Conservation (phyloP, 2,797 vertebrate genomes). For the Manis javanica region DNA sequence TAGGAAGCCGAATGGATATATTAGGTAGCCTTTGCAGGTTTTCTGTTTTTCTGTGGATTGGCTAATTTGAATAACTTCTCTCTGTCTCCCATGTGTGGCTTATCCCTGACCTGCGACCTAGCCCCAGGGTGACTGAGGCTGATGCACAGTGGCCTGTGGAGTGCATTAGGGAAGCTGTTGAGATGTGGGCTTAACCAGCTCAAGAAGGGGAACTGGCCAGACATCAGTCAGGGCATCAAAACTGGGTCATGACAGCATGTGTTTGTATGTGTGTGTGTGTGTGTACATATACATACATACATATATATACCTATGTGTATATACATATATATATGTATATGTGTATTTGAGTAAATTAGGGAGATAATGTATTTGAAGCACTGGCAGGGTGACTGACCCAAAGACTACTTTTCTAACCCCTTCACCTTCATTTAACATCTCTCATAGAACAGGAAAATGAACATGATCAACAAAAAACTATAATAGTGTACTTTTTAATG, state of each 20-base stretch:
- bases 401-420: background rate
- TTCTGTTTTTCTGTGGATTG: background rate
- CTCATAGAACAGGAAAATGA: background rate
- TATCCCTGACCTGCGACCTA: too few relatives aligned
- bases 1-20: background rate
- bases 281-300: too few relatives aligned
- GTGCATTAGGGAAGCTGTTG: background rate
- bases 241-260: background rate
- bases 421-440: background rate
- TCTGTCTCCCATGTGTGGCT: background rate
- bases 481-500: background rate
- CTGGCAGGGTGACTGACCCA: background rate
- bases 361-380: too few relatives aligned
- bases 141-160: background rate
- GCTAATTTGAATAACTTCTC: background rate
- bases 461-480: background rate
- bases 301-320: too few relatives aligned
- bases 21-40: background rate
- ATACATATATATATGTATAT: too few relatives aligned
- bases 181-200: background rate
- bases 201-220: background rate
- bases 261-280: too few relatives aligned
- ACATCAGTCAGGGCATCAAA: background rate
- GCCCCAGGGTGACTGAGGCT: background rate
- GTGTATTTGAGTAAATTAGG: background rate